phyloP scores from a whole-genome alignment of 2,113 vertebrate species.

The Otis tarda region DNA sequence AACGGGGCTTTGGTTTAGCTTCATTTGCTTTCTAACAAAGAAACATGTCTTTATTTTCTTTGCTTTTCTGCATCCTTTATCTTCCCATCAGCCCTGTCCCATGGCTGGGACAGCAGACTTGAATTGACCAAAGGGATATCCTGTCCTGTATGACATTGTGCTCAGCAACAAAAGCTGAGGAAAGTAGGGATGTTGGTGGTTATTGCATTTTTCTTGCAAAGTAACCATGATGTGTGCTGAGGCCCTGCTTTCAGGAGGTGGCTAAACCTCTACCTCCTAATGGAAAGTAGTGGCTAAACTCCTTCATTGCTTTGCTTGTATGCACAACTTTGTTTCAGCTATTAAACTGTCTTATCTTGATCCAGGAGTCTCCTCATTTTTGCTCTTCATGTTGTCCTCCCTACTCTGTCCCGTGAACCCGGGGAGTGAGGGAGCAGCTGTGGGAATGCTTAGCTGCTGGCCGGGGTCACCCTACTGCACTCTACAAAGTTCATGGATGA shows the following conservation, averaged over 20 bases:
- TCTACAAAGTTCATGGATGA: background rate
- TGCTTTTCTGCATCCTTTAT: background rate
- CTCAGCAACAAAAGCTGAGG: background rate
- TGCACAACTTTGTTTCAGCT: background rate
- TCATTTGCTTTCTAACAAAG: background rate
- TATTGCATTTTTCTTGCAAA: too few relatives aligned
- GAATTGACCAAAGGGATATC: background rate
- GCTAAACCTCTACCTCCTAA: too few relatives aligned
- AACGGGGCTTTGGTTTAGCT: background rate
- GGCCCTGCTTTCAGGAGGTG: too few relatives aligned
- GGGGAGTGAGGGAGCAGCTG: background rate
- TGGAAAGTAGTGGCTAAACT: background rate
- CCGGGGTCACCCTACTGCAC: background rate
- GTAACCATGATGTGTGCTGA: too few relatives aligned
- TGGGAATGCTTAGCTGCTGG: background rate
- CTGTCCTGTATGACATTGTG: background rate
- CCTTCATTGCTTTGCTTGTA: background rate
- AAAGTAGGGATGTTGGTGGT: too few relatives aligned
- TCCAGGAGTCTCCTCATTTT: background rate
- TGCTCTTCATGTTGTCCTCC: background rate
- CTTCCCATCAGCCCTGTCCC: background rate
- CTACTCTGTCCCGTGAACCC: rapidly evolving
- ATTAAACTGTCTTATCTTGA: background rate
- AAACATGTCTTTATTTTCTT: background rate
- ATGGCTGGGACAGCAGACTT: background rate